These are phyloP conservation scores for Canis aureus DNA, from an alignment of 2,113 vertebrate species.

Conservation along the genomic window DNA sequence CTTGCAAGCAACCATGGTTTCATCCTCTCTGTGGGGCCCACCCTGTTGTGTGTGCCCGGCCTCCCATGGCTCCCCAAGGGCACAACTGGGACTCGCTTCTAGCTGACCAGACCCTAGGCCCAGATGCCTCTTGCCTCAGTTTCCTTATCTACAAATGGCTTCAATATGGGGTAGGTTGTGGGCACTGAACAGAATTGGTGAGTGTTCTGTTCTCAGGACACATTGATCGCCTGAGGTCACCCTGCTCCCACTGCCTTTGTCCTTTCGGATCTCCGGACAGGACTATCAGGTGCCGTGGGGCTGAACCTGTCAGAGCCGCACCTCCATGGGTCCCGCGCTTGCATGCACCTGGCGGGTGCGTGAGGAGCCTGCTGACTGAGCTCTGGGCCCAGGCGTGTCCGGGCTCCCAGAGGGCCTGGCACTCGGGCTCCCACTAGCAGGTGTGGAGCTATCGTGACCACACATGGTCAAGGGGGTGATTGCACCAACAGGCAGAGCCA, in stretches of 20 bases:
- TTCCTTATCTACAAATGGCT: background rate
- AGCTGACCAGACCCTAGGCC: accelerated
- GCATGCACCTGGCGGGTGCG: accelerated
- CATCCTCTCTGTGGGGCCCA: background rate
- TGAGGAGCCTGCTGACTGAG: too few species aligned
- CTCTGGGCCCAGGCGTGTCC: too few species aligned
- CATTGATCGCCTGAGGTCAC: background rate
- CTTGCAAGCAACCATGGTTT: background rate
- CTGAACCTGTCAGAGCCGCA: too few species aligned
- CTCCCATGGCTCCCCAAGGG: background rate
- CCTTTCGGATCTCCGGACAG: background rate
- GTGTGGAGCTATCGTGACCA: background rate
- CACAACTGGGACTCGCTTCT: background rate
- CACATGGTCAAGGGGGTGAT: background rate
- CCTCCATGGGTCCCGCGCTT: accelerated
- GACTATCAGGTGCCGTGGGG: accelerated
- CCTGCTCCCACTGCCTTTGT: background rate
- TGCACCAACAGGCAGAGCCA: background rate
- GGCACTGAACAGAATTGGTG: accelerated
- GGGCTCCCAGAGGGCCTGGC: too few species aligned
- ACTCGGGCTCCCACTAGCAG: background rate
- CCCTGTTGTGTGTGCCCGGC: background rate
- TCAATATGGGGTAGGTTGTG: background rate
- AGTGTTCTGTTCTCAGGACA: accelerated
- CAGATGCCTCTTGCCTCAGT: background rate